Evolutionary conservation across 1,140 invertebrate species (phyloP).

Genomic region (Dufourea novaeangliae): DNA sequence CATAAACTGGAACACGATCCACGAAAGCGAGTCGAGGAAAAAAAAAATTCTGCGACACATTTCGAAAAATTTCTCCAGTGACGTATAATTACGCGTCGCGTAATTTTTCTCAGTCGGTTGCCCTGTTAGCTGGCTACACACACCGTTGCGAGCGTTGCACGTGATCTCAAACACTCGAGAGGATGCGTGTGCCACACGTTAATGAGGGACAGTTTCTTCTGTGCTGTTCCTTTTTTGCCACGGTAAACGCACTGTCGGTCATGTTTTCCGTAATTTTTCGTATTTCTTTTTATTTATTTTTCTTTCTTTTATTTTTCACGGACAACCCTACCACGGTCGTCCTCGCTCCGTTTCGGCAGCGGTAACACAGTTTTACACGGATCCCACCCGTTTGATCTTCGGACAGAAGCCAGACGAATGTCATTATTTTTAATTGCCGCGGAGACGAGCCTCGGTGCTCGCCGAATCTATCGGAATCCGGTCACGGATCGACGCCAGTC

Average conservation of each 20-base stretch:
- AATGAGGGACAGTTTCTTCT: constrained; percentile 39
- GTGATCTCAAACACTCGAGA: neutral
- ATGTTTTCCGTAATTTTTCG: neutral
- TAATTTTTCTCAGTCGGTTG: neutral
- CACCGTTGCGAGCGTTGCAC: neutral
- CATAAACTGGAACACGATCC: too few relatives aligned
- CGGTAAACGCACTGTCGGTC: neutral
- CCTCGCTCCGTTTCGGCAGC: constrained; percentile 1
- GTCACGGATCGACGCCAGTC: neutral
- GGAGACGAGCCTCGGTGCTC: neutral
- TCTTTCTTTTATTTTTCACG: too few relatives aligned
- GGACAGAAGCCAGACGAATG: constrained; percentile 44
- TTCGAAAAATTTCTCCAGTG: neutral
- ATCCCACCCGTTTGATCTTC: constrained; percentile 32
- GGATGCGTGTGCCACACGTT: constrained; percentile 23
- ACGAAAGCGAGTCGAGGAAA: too few relatives aligned
- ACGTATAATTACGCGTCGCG: constrained; percentile 21
- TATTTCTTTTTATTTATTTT: neutral
- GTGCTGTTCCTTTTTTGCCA: too few relatives aligned
- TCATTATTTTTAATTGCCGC: constrained; percentile 62
- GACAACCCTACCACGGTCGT: neutral
- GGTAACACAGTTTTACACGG: neutral
- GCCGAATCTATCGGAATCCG: constrained; percentile 34
- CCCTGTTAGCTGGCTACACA: too few relatives aligned
- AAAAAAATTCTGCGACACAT: too few relatives aligned